Evolutionary conservation across 2,888 invertebrate genomes (phyloP).

Genomic region (Blera fallax): DNA sequence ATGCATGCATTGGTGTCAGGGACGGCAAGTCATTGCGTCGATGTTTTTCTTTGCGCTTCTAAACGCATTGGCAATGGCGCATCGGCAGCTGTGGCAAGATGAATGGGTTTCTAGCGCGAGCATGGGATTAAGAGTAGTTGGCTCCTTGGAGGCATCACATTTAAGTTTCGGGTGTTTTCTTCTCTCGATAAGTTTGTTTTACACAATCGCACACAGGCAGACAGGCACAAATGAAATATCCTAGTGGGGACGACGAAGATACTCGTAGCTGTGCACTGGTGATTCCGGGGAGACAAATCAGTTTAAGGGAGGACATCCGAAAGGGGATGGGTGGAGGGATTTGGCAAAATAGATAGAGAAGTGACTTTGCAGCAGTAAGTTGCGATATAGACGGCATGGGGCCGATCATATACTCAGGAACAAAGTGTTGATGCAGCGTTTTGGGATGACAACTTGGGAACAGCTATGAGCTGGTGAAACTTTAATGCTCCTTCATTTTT

Average conservation of each 20-base stretch:
- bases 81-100: conserved; percentile 52
- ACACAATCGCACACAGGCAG: conserved; percentile 15
- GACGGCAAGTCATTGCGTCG: conserved; percentile 20
- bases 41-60: background rate
- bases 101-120: conserved; percentile 29
- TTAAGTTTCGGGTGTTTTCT: conserved; percentile 29
- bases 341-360: background rate
- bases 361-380: conserved; percentile 25
- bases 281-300: conserved; percentile 41
- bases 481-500: conserved; percentile 19
- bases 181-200: conserved; percentile 34
- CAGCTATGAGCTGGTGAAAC: conserved; percentile 23
- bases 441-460: conserved; percentile 34
- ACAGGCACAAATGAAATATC: conserved; percentile 3
- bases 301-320: background rate
- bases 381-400: background rate
- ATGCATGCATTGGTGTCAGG: background rate
- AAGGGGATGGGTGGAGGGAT: background rate
- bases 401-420: background rate
- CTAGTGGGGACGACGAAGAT: background rate
- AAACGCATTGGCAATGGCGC: conserved; percentile 8
- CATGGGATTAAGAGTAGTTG: background rate
- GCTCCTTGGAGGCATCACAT: conserved; percentile 26
- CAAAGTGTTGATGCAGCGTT: conserved; percentile 57
- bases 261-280: conserved; percentile 8